Evolutionary conservation across 2,113 vertebrate species (phyloP).

Genomic region (Empidonax alnorum): DNA sequence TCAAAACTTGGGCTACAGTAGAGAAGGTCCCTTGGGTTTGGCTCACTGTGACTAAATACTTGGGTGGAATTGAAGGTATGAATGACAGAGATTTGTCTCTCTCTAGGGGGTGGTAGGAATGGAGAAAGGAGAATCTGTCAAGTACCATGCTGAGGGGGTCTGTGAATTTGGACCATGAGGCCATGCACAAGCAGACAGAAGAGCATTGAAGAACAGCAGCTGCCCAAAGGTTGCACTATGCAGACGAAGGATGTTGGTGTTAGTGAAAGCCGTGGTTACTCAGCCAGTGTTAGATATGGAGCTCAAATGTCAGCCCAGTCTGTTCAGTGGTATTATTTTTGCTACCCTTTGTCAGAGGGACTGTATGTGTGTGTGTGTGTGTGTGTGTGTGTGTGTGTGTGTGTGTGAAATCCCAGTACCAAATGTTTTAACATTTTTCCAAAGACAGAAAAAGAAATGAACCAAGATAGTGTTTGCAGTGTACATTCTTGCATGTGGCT

Average conservation of each 20-base stretch:
- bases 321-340: background rate
- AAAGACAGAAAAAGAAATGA: background rate
- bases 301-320: background rate
- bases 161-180: background rate
- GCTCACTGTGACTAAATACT: background rate
- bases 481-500: background rate
- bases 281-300: background rate
- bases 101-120: fast-evolving
- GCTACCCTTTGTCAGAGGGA: background rate
- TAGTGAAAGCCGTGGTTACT: background rate
- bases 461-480: background rate
- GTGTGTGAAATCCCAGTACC: background rate
- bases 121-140: background rate
- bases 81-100: background rate
- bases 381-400: background rate
- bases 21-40: background rate
- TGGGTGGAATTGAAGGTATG: background rate
- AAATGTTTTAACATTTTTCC: background rate
- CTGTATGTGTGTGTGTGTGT: background rate
- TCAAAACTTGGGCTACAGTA: background rate
- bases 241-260: background rate
- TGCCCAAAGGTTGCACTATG: background rate
- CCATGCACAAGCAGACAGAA: background rate
- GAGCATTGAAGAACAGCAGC: background rate
- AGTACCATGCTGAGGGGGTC: background rate